Conservation (phyloP, 1,140 invertebrate genomes). For the Battus philenor region DNA sequence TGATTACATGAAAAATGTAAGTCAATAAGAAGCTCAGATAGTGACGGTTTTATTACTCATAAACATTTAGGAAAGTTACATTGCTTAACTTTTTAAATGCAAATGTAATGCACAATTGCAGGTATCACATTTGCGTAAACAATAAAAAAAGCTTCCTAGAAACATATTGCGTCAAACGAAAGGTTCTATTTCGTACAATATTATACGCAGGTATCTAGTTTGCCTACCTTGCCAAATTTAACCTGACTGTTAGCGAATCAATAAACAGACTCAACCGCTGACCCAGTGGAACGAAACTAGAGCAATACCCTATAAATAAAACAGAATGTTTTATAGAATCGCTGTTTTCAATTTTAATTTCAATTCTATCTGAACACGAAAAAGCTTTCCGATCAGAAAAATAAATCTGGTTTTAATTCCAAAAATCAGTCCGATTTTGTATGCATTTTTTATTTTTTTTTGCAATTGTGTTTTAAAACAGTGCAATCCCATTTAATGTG, state of each 20-base stretch:
- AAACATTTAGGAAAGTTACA: too few species aligned
- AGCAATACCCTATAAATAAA: slow-evolving; percentile 52
- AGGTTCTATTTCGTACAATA: background rate
- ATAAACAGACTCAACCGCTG: slow-evolving; percentile 54
- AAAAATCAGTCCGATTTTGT: too few species aligned
- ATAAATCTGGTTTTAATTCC: too few species aligned
- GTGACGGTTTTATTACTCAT: too few species aligned
- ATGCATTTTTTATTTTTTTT: too few species aligned
- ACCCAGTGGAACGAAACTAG: slow-evolving; percentile 52
- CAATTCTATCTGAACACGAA: slow-evolving; percentile 31
- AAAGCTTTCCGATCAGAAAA: slow-evolving; percentile 35
- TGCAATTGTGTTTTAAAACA: too few species aligned
- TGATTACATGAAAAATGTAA: too few species aligned
- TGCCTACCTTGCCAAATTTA: slow-evolving; percentile 54
- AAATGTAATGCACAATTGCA: too few species aligned
- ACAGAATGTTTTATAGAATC: slow-evolving; percentile 42
- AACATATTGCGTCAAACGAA: slow-evolving; percentile 7
- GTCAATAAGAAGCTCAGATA: too few species aligned
- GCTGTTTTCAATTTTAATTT: slow-evolving; percentile 45
- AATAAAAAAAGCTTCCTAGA: slow-evolving; percentile 16
- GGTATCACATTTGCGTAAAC: too few species aligned
- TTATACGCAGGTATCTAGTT: slow-evolving; percentile 13
- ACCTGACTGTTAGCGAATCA: slow-evolving; percentile 51
- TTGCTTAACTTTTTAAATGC: too few species aligned
- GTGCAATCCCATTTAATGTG: too few species aligned